Conservation (phyloP, 2,888 invertebrate genomes). For the Drosophila lutescens region DNA sequence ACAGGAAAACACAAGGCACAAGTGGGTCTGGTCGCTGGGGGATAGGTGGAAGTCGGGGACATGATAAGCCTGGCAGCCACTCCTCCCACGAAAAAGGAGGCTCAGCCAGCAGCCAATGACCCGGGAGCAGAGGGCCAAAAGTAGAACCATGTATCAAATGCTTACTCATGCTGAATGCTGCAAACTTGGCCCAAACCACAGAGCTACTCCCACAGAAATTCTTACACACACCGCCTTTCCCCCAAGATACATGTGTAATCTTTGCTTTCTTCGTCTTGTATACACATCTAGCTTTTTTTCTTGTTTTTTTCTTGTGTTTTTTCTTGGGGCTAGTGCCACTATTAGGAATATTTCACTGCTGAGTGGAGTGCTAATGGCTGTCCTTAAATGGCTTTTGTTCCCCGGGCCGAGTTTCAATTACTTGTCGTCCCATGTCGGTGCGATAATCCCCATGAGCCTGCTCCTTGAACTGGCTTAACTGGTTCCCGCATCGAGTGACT, state of each 20-base stretch:
- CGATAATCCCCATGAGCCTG: conserved; percentile 29
- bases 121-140: conserved; percentile 17
- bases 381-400: conserved; percentile 33
- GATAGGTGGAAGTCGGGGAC: neutral
- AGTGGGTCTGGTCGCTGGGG: conserved; percentile 15
- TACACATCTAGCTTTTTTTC: conserved; percentile 3
- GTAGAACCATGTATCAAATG: conserved; percentile 29
- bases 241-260: conserved; percentile 28
- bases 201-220: neutral
- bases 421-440: conserved; percentile 21
- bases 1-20: conserved; percentile 8
- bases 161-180: conserved; percentile 43
- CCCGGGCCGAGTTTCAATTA: conserved; percentile 36
- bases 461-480: conserved; percentile 13
- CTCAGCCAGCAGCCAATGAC: conserved; percentile 28
- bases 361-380: conserved; percentile 35
- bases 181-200: conserved; percentile 28
- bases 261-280: neutral
- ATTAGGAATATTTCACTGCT: conserved; percentile 24
- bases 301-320: neutral
- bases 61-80: conserved; percentile 12
- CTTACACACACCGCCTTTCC: neutral
- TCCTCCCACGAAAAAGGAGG: neutral
- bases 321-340: neutral
- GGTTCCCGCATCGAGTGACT: conserved; percentile 6